phyloP scores from a whole-genome alignment of 2,888 invertebrate genomes.

The Leptogaster cylindrica region DNA sequence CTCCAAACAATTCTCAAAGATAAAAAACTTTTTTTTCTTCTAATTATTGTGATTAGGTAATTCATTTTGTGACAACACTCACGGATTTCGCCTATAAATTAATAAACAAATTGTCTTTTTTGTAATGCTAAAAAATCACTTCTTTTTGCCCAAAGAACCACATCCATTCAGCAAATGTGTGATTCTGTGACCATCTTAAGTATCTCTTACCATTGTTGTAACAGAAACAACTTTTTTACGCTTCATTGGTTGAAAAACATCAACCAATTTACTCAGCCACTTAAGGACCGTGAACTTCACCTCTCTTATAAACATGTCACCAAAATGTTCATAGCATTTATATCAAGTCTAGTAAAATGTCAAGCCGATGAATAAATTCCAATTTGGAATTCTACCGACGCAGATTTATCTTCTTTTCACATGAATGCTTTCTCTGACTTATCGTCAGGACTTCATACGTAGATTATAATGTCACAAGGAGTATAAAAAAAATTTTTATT shows the following conservation, averaged over 20 bases:
- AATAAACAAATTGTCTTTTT: too few relatives aligned
- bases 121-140: too few relatives aligned
- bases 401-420: constrained; percentile 44
- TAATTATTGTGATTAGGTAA: too few relatives aligned
- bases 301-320: constrained; percentile 10
- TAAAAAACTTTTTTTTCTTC: too few relatives aligned
- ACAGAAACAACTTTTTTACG: neutral
- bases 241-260: neutral
- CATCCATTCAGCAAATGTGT: neutral
- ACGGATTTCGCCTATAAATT: too few relatives aligned
- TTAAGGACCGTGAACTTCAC: constrained; percentile 1
- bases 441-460: too few relatives aligned
- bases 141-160: neutral
- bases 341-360: constrained; percentile 16
- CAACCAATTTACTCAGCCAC: constrained; percentile 1
- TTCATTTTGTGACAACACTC: too few relatives aligned
- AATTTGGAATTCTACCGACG: constrained; percentile 25
- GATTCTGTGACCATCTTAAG: neutral
- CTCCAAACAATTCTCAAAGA: too few relatives aligned
- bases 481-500: too few relatives aligned
- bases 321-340: neutral
- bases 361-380: constrained; percentile 28
- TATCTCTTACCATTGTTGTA: neutral
- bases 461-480: too few relatives aligned
- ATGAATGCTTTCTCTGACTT: constrained; percentile 41